These are phyloP conservation scores for Capra hircus DNA, from an alignment of 2,113 vertebrate genomes.

Conservation along the genomic window DNA sequence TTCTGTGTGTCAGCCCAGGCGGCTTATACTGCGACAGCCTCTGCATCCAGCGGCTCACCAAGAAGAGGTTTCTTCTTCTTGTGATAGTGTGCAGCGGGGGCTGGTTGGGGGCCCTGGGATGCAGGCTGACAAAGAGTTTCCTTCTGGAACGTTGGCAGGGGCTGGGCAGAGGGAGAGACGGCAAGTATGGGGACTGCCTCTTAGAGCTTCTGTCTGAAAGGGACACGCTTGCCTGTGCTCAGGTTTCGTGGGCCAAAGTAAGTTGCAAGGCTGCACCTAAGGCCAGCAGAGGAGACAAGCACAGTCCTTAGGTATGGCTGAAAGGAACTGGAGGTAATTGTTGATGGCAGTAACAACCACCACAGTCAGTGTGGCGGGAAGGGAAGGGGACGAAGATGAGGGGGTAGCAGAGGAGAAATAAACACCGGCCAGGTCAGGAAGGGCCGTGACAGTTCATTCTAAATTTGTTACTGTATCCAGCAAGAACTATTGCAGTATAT, in stretches of 20 bases:
- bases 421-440: too few species aligned
- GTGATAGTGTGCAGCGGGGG: neutral
- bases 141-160: neutral
- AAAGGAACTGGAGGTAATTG: neutral
- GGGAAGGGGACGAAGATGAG: accelerated
- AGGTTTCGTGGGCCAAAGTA: neutral
- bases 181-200: accelerated
- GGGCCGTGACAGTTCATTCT: neutral
- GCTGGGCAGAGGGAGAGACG: neutral
- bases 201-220: neutral
- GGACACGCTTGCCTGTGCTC: neutral
- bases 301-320: accelerated
- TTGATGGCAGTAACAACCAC: neutral
- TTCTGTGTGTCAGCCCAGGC: neutral
- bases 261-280: neutral
- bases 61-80: neutral
- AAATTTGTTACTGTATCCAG: neutral
- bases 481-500: neutral
- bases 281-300: neutral
- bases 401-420: too few species aligned
- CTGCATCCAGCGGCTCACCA: neutral
- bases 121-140: neutral
- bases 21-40: too few species aligned
- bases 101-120: neutral
- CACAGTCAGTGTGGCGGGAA: neutral